Conservation (phyloP, 1,140 invertebrate species). For the Harlomillsia oculata region DNA sequence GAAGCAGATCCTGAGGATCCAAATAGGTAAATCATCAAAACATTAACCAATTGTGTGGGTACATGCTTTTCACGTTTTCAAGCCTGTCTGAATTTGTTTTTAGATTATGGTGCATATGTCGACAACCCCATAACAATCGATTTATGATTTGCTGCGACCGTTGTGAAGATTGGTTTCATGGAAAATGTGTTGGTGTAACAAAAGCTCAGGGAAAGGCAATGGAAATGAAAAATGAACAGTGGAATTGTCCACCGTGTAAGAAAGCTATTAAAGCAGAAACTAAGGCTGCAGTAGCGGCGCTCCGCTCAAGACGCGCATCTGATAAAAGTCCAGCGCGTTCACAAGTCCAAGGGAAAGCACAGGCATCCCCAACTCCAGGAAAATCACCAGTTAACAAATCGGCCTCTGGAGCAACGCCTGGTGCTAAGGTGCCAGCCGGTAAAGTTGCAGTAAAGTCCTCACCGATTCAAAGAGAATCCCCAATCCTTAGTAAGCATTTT, state of each 20-base stretch:
- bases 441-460: too few species aligned
- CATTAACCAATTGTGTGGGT: too few species aligned
- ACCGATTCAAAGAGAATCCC: too few species aligned
- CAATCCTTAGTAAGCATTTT: too few species aligned
- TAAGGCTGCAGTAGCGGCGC: background rate
- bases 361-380: background rate
- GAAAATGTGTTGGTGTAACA: slow-evolving; percentile 86
- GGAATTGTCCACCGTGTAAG: slow-evolving; percentile 77
- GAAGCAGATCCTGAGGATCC: slow-evolving; percentile 57
- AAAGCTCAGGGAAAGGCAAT: slow-evolving; percentile 80
- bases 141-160: slow-evolving; percentile 97
- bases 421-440: too few species aligned
- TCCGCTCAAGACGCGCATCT: background rate
- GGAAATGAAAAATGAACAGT: slow-evolving; percentile 78
- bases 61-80: too few species aligned
- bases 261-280: slow-evolving; percentile 41
- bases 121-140: slow-evolving; percentile 85
- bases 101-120: slow-evolving; percentile 87
- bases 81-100: too few species aligned
- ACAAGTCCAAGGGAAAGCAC: background rate
- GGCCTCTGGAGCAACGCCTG: background rate
- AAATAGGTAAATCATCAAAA: slow-evolving; percentile 52
- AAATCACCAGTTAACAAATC: background rate
- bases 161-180: slow-evolving; percentile 96
- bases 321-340: background rate